Base-by-base conservation (phyloP, 2,113 vertebrate species). In the Danionella cerebrum region DNA sequence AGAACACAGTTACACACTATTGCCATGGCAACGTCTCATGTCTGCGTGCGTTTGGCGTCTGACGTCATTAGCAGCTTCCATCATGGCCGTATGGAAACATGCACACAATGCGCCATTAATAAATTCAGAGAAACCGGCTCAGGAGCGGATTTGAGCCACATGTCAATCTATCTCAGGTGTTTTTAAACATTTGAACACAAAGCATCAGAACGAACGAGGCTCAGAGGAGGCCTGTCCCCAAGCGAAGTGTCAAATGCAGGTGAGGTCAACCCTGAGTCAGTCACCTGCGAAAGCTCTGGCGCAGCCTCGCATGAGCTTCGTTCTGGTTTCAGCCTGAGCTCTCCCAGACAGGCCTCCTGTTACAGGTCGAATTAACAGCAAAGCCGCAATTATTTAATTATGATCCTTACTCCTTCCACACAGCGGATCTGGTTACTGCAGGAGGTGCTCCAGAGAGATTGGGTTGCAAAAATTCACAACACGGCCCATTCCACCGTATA, bases 311-410 rank as follows among this genome's bases (percentile, higher is more conserved):
- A 68, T 70, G 50, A 53, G 65, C 65, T 47, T 50, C 57, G 70
- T 69, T 59, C 54, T 45, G 13, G 27, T 59, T 69, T 59, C 66
- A 60, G 53, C 35, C 9, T 57, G 44, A 27, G 47, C 57, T 75
- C 72, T 78, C 71, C 76, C 80, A 85, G 82, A 85, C 77, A 70
- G 76, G 81, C 83, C 90, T 89, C 84, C 76, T 80, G 90, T 93
- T 91, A 87, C 82, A 79, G 77, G 75, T 64, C 27, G 74, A 86
- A 88, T 87, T 80, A 80, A 86, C 86, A 86, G 81, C 78, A 75
- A 79, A 80, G 82, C 60, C 79, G 55, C 82, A 83, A 95, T 95
- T 78, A 94, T 93, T 96, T 93, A 93, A 94, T 95, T 85, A 94
- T 93, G 89, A 87, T 76, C 85, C 86, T 84, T 68, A 83, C 86